Evolutionary conservation across 1,140 invertebrate genomes (phyloP), one percentile per base, ranked within the genome.

Genomic region (Tetramorium simillimum): DNA sequence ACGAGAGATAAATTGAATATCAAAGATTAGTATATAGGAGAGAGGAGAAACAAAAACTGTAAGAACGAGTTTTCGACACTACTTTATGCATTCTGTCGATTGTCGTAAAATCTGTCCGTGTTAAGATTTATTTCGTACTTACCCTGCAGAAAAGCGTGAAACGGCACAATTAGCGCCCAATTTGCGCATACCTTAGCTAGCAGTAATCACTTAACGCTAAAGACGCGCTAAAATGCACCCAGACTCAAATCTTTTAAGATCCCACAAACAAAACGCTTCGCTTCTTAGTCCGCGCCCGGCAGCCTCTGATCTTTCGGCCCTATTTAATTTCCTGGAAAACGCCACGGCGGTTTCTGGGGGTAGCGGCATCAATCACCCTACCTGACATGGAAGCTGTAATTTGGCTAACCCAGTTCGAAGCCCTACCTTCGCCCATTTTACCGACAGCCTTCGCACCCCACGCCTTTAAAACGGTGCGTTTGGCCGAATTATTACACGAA

Each of bases 301-400:
- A 56, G 73, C 65, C 82, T 85, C 70, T 82, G 78, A 86, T 87
- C 86, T 92, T 92, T 92, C 91, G 91, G 91, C 80, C 75, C 90
- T 91, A 92, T 94, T 94, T 93, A 93, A 94, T 95, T 95, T 95
- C 94, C 92, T 94, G 93, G 94, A 95, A 95, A 95, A 92, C 90
- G 85, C 89, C 85, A 80, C 62, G 76, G 75, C 69, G 88, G 89
- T 92, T 91, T 89, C 85, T 86, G 62, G 73, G 78, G 73, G 86
- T 86, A 81, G 63, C 76, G 85, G 86, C 93, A 95, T 95, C 94
- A 94, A 95, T 95, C 94, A 95, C 91, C 88, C 85, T 67, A 89
- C 85, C 94, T 95, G 94, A 95, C 94, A 93, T 92, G 93, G 92
- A 94, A 93, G 94, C 94, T 95, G 94, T 95, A 95, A 95, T 95